Evolutionary conservation across 2,797 vertebrate species (phyloP).

Genomic region (Gephyroberyx darwinii): DNA sequence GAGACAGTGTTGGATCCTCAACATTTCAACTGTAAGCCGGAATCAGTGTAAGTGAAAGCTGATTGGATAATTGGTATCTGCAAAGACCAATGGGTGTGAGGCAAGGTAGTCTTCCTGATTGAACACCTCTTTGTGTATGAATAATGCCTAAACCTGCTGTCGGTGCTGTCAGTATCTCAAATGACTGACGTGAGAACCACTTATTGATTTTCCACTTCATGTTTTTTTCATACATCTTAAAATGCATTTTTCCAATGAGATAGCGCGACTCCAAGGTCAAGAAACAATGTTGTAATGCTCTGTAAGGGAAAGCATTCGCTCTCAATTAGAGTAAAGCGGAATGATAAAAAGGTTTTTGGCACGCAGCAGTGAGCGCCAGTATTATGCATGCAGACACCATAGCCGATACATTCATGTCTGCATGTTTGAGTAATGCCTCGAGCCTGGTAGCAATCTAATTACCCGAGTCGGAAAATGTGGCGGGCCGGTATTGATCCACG

Average conservation of each 20-base stretch:
- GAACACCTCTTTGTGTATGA: too few relatives aligned
- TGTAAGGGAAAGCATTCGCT: background rate
- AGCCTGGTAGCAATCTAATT: conserved; percentile 36
- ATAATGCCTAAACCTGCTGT: too few relatives aligned
- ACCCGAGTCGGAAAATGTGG: conserved; percentile 34
- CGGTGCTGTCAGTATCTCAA: background rate
- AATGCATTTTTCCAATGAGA: background rate
- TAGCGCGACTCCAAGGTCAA: background rate
- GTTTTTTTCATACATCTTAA: too few relatives aligned
- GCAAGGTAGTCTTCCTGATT: too few relatives aligned
- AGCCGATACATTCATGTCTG: conserved; percentile 15
- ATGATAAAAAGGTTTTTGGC: conserved; percentile 6
- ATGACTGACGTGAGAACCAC: background rate
- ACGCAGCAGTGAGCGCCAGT: conserved; percentile 17
- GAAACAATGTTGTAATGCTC: background rate
- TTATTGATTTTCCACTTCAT: too few relatives aligned
- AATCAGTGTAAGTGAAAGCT: too few relatives aligned
- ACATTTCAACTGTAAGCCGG: too few relatives aligned
- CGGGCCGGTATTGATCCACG: conserved; percentile 40
- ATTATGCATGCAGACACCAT: conserved; percentile 9
- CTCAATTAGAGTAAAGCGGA: background rate
- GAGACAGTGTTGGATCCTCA: too few relatives aligned
- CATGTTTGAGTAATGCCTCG: conserved; percentile 34
- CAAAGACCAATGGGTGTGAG: too few relatives aligned
- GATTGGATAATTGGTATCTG: too few relatives aligned